Base-by-base conservation (phyloP, 1,140 invertebrate species). In the Caenorhabditis latens region DNA sequence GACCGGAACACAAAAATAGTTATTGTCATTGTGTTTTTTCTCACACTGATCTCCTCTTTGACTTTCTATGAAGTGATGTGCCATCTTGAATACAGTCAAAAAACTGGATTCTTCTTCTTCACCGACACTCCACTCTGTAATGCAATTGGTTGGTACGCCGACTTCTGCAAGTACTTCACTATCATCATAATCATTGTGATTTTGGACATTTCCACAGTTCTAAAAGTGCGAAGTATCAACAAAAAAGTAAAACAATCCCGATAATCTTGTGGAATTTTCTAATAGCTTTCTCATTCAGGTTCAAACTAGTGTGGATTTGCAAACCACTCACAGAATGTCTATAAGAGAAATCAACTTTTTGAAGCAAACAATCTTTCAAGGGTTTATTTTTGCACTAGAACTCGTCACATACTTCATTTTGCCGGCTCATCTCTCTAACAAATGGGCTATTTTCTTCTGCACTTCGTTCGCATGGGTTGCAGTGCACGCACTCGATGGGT, bases 91-190 rank as follows among this genome's bases (percentile, higher is more conserved):
- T 79, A 79, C 46, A 79, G 19, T 50, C 46, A 50, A 42, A 79
- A 79, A 14, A 79, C 71, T 48, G 71, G 71, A 50, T 79, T 79
- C 71, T 79, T 79, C 21, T 79, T 21, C 19, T 79, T 79, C 71
- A 79, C 71, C 11, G 46, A 79, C n/a, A 79, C 71, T 21, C 71
- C 71, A 13, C 71, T 79, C 7, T 79, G 71, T 24, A 79, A 79
- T 79, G 19, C 71, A 9, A 79, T 79, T 9, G 71, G 71, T 50
- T 79, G 71, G 71, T 79, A 79, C 19, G 71, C 71, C 5, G 71
- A 79, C 19, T 79, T 79, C 19, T 79, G 71, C n/a, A 79, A 79
- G 50, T 79, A 79, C 40, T 79, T 79, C 8, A 79, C 46, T 6
- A 79, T 79, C 16, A 79, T 79, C 4, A 11, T 79, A 9, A 21